Conservation (phyloP, 2,113 vertebrate genomes). For the Promerops cafer region DNA sequence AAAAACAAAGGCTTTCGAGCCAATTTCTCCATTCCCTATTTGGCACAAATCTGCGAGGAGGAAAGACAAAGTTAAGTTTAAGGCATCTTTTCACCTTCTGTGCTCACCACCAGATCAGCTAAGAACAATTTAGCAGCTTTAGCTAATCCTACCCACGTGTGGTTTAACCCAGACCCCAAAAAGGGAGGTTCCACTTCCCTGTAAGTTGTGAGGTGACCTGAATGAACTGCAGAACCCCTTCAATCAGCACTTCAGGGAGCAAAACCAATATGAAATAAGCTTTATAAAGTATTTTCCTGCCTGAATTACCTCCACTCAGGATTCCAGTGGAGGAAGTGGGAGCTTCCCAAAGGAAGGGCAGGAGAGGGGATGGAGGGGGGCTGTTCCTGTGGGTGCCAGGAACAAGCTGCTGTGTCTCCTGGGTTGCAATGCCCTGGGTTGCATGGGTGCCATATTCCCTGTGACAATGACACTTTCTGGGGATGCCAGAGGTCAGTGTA, state of each 20-base stretch:
- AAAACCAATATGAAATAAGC: not conserved
- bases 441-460: accelerated
- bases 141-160: accelerated
- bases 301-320: not conserved
- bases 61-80: not conserved
- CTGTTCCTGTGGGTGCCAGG: not conserved
- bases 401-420: not conserved
- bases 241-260: not conserved
- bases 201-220: accelerated
- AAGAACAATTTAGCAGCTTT: not conserved
- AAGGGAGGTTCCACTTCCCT: not conserved
- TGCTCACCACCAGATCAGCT: not conserved
- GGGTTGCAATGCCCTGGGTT: not conserved
- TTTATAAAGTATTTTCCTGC: not conserved
- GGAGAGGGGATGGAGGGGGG: not conserved
- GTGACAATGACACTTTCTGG: accelerated
- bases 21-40: not conserved
- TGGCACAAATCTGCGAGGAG: not conserved
- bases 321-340: not conserved
- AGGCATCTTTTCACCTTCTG: not conserved
- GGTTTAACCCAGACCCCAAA: not conserved
- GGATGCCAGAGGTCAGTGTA: not conserved
- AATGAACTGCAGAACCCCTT: not conserved
- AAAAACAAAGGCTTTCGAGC: not conserved
- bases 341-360: not conserved